These are phyloP conservation scores for Octonoba sinensis DNA, from an alignment of 2,888 invertebrate species.

Conservation along the genomic window DNA sequence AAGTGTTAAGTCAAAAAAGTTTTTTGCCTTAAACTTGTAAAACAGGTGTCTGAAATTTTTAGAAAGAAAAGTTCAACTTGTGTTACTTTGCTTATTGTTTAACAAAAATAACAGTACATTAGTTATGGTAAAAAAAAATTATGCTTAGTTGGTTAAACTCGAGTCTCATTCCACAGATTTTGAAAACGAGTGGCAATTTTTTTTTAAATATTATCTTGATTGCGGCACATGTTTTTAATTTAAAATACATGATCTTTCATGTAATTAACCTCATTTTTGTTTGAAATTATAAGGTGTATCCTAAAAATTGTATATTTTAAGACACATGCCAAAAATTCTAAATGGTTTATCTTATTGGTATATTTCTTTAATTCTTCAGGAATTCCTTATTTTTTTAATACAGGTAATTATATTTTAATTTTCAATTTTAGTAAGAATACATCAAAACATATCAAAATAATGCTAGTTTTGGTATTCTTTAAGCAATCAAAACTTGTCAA, in stretches of 20 bases:
- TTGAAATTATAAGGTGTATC: neutral
- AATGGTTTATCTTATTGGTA: neutral
- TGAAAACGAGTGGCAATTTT: neutral
- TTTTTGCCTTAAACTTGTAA: too few species aligned
- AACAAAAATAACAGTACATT: too few species aligned
- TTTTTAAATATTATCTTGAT: neutral
- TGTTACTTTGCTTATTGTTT: too few species aligned
- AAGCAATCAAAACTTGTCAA: neutral
- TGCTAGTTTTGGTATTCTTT: neutral
- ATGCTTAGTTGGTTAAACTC: too few species aligned
- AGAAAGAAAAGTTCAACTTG: too few species aligned
- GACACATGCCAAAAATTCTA: neutral
- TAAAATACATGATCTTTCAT: neutral
- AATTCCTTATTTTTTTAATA: neutral
- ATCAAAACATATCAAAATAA: neutral
- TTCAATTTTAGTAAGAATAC: neutral
- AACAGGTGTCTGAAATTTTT: too few species aligned
- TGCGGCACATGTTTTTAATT: neutral
- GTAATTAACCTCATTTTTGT: neutral
- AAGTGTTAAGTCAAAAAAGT: too few species aligned
- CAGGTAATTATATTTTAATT: neutral
- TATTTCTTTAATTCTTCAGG: neutral
- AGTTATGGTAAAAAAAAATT: too few species aligned
- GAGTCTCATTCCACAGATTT: neutral
- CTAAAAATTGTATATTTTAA: neutral